phyloP scores from a whole-genome alignment of 64 coral and sea anemone genomes.

The Pocillopora verrucosa region DNA sequence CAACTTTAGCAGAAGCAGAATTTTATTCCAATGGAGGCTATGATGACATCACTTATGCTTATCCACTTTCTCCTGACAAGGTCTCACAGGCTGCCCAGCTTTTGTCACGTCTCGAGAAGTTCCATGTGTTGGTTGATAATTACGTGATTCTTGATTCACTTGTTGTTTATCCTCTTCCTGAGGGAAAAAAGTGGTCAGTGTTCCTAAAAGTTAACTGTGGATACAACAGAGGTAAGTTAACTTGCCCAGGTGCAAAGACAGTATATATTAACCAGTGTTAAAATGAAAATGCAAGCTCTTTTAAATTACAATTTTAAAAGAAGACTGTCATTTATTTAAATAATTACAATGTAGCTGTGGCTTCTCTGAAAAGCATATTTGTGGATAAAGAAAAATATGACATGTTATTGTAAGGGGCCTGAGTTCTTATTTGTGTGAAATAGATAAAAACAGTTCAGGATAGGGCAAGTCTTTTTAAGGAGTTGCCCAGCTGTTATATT shows the following conservation, averaged over 20 bases:
- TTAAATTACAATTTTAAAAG: too few species aligned
- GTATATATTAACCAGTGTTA: background rate
- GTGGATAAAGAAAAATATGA: too few species aligned
- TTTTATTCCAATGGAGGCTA: constrained; percentile 77
- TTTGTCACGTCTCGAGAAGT: constrained; percentile 50
- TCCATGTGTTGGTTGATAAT: constrained; percentile 87
- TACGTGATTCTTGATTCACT: constrained; percentile 62
- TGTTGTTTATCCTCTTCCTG: background rate
- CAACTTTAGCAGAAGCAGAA: constrained; percentile 87
- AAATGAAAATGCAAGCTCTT: too few species aligned
- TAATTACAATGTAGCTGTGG: too few species aligned
- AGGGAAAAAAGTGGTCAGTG: constrained; percentile 79
- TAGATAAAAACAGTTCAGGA: too few species aligned
- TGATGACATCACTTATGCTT: constrained; percentile 97
- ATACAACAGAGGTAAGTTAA: constrained; percentile 64
- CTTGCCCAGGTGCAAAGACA: background rate
- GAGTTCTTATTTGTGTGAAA: too few species aligned
- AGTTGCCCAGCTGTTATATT: too few species aligned
- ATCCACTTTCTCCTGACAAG: constrained; percentile 82
- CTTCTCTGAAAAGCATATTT: too few species aligned
- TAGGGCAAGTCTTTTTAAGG: too few species aligned
- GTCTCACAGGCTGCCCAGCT: constrained; percentile 73
- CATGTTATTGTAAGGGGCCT: too few species aligned
- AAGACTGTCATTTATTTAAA: too few species aligned
- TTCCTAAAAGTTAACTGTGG: constrained; percentile 88